Base-by-base conservation (phyloP, 2,797 vertebrate species). In the Halcyon smyrnensis region DNA sequence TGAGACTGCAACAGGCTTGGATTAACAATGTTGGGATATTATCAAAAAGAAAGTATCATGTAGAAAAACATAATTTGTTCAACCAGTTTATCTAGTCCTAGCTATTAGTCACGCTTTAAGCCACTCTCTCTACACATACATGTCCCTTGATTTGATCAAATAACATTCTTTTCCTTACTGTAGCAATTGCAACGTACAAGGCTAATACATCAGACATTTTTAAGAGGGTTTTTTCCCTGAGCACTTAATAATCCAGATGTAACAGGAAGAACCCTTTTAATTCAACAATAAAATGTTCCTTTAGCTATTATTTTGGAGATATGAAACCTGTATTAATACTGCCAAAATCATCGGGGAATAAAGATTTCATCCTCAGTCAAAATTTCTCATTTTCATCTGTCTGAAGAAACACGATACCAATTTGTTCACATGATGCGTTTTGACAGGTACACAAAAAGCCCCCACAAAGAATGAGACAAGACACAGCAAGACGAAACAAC, bases 171-270 rank as follows among this genome's bases (percentile, higher is more conserved):
- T 67, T 74, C 81, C 39, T 83, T n/a, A 27, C 30, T 48, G 63
- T 54, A 78, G 56, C 46, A 73, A 51, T 1, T 57, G 30, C 4
- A 3, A 24, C 1, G 1, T 28, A 84, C 24, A 13, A 59, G n/a
- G 68, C 36, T 62, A 83, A 12, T n/a, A 12, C 32, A 84, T 14
- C 45, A 62, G 83, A 64, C 8, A 76, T 78, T 70, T 59, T 11
- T 36, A 45, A 64, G 5, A 20, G n/a, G 1, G 0, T 1, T 18
- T 39, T 23, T 46, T 11, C 18, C 27, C 20, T 8, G 7, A 67
- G 37, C 24, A 81, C 41, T 73, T 54, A 5, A 28, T 41, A 93
- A 84, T 37, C 21, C 12, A 17, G 28, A 45, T 46, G 23, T 5
- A 78, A 41, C 6, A 71, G 32, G 20, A 82, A 70, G 15, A 11